Conservation (phyloP, 2,888 invertebrate genomes). For the Chalcosyrphus nemorum region DNA sequence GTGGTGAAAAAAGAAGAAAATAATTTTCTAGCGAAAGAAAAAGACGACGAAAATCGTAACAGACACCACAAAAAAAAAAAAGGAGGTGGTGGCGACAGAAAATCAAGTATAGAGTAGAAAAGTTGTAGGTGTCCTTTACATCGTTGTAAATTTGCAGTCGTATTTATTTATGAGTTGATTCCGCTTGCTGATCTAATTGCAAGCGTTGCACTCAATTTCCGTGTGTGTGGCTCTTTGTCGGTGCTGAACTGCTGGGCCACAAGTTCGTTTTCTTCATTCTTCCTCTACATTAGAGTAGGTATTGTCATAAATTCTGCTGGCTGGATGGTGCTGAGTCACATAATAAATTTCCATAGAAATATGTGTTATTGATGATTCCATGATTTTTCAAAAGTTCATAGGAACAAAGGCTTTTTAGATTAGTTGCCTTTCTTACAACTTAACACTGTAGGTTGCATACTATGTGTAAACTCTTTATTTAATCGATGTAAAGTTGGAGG, state of each 20-base stretch:
- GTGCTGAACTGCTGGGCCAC: background rate
- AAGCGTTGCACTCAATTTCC: background rate
- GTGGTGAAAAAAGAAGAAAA: slow-evolving; percentile 62
- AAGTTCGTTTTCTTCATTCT: slow-evolving; percentile 8
- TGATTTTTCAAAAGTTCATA: background rate
- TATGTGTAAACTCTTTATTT: background rate
- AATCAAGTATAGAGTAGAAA: slow-evolving; percentile 36
- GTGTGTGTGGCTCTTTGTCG: background rate
- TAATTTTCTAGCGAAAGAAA: slow-evolving; percentile 24
- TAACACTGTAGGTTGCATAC: background rate
- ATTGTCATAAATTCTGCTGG: no score
- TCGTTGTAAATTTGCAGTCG: background rate
- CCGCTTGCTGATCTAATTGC: background rate
- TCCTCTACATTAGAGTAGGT: no score
- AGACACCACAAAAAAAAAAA: no score
- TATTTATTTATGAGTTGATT: background rate
- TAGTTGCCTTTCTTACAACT: no score
- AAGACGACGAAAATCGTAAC: slow-evolving; percentile 19
- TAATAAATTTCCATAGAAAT: slow-evolving; percentile 15
- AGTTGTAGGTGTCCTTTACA: background rate
- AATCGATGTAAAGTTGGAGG: no score
- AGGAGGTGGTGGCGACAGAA: slow-evolving; percentile 46
- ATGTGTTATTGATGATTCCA: slow-evolving; percentile 21
- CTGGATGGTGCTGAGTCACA: slow-evolving; percentile 53
- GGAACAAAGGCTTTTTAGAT: background rate